Evolutionary conservation across 37 sponge, comb jelly and placozoan genomes (phyloP), one percentile per base, ranked within the genome.

Genomic region (Halisarca cf. caerulea): DNA sequence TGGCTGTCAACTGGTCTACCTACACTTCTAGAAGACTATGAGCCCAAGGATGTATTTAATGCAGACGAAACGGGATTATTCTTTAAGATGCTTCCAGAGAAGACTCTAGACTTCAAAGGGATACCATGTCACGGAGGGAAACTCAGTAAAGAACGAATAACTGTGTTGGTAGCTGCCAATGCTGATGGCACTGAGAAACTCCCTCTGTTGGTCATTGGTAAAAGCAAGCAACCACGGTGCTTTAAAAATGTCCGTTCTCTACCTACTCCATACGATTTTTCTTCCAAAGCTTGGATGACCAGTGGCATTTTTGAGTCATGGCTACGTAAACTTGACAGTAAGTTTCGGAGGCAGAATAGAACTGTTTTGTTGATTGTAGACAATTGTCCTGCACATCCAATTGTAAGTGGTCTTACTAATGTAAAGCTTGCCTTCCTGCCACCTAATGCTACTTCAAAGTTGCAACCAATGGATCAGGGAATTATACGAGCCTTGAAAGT

Each of bases 151-250:
- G 74, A 72, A 36, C 74, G 74, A 7, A 34, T 72, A 4, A 72
- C 74, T 72, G 74, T 72, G 6, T 20, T 72, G 5, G 74, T 72
- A 11, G 74, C 38, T 14, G 74, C 74, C 7, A 64, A 17, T 17
- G 14, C 14, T 7, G 34, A 9, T 17, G 66, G 66, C 14, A 57
- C n/a, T 54, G 74, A 72, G 20, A 72, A 72, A 72, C 39, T 39
- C 32, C 74, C 74, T 39, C 33, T 79, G 80, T 44, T 79, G 6
- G 80, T 79, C 55, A 79, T 79, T 79, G 58, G 80, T 6, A 79
- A 79, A 21, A 11, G 27, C 33, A 44, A 39, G 44, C 9, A 4
- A 25, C 80, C 80, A 24, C 80, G 58, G 5, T 79, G 80, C 38
- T 79, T 79, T 55, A 27, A 27, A 17, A 20, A 20, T 55, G 17